A percentile compares a stretch with the other conserved stretches of the same genome.
phyloP scores from a whole-genome alignment of 2,113 vertebrate species.

The Leucopternis melanops region DNA sequence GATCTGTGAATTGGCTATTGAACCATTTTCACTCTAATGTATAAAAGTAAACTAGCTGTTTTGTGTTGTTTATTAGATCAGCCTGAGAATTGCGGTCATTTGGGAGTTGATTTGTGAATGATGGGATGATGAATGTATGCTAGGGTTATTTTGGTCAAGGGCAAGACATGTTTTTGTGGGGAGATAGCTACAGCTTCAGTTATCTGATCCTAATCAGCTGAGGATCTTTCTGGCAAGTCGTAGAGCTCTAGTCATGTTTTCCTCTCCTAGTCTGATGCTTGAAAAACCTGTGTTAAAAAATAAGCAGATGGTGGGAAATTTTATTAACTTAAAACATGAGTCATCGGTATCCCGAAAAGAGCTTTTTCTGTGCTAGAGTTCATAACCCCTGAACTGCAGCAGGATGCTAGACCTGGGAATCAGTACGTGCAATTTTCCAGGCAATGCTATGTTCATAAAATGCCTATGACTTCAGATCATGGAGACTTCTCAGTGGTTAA shows the following conservation, averaged over 20 bases:
- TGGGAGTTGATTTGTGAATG: neutral
- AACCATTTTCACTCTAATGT: neutral
- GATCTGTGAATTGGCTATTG: neutral
- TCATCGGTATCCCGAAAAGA: neutral
- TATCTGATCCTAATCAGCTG: neutral
- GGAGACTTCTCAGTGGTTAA: neutral
- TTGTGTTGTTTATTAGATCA: neutral
- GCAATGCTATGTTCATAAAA: neutral
- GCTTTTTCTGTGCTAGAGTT: neutral
- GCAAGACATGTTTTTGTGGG: neutral
- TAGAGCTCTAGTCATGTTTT: neutral
- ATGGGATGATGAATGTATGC: neutral
- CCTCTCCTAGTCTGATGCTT: neutral
- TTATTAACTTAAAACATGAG: neutral
- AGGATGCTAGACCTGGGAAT: neutral
- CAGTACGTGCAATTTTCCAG: neutral
- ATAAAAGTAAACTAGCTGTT: neutral
- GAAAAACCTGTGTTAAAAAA: neutral
- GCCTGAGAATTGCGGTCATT: neutral
- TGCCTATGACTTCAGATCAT: neutral
- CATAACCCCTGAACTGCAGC: neutral
- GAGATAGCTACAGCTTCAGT: neutral
- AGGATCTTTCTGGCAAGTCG: neutral
- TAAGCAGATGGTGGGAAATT: neutral
- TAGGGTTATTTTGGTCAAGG: neutral